Conservation (phyloP, 2,113 vertebrate species). For the Protomyctophum bolini region DNA sequence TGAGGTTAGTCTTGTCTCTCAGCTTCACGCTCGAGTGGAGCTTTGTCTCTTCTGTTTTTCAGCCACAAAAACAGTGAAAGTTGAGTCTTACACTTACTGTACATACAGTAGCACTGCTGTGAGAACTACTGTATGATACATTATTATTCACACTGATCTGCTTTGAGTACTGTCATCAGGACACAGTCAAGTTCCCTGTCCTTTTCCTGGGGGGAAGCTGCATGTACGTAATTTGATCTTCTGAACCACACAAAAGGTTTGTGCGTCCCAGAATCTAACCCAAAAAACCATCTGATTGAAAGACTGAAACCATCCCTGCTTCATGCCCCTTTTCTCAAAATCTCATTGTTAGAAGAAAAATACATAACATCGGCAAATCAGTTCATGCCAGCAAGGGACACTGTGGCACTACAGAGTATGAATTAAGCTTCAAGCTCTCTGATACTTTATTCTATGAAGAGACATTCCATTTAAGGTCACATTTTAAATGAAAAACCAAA, state of each 20-base stretch:
- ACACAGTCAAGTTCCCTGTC: constrained; percentile 63
- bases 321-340: constrained; percentile 67
- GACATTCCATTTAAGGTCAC: constrained; percentile 34
- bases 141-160: constrained; percentile 49
- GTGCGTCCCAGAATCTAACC: constrained; percentile 49
- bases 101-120: constrained; percentile 49
- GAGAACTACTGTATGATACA: constrained; percentile 65
- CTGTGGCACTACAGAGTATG: too few species aligned
- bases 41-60: constrained; percentile 58
- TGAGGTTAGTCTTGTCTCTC: constrained; percentile 53
- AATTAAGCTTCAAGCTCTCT: too few species aligned
- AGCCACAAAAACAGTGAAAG: constrained; percentile 50
- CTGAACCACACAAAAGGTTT: constrained; percentile 47
- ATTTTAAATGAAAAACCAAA: constrained; percentile 3
- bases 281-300: constrained; percentile 78
- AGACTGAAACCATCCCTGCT: constrained; percentile 67
- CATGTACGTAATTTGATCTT: constrained; percentile 73
- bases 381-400: too few species aligned
- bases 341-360: constrained; percentile 46
- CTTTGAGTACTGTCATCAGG: constrained; percentile 61
- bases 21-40: constrained; percentile 58
- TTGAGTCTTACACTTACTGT: constrained; percentile 55
- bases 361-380: too few species aligned
- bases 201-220: constrained; percentile 33
- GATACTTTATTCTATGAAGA: too few species aligned